These are phyloP conservation scores for Anomalospiza imberbis DNA, from an alignment of 2,797 vertebrate genomes.

Conservation along the genomic window DNA sequence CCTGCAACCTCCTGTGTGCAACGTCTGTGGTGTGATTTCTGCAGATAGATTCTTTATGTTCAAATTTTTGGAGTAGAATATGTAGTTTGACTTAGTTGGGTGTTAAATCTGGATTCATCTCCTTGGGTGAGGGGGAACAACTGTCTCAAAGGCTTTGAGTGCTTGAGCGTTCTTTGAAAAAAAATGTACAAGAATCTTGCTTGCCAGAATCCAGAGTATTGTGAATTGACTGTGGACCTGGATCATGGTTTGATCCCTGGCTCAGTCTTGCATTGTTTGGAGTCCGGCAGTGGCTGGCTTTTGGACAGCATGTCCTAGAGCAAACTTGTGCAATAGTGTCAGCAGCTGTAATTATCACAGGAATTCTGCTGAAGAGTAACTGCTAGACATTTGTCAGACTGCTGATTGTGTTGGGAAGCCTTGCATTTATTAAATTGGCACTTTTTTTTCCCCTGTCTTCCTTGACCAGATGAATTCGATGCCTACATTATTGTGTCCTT, in stretches of 20 bases:
- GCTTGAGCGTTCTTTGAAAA: neutral
- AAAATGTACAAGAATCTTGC: neutral
- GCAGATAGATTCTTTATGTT: neutral
- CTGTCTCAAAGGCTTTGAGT: neutral
- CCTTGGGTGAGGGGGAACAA: neutral
- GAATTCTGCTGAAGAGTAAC: constrained; percentile 42
- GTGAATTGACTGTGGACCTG: neutral
- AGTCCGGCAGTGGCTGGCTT: neutral
- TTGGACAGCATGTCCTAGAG: constrained; percentile 25
- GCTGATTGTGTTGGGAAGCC: neutral
- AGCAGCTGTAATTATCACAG: constrained; percentile 15
- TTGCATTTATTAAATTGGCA: constrained; percentile 15
- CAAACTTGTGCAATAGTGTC: neutral
- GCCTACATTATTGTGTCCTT: constrained; percentile 99
- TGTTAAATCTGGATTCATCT: neutral
- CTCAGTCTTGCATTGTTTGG: neutral
- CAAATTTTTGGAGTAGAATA: neutral
- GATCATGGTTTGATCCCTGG: neutral
- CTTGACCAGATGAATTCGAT: constrained; percentile 91
- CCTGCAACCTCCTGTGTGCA: neutral
- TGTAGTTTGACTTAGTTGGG: neutral
- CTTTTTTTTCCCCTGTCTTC: constrained; percentile 21
- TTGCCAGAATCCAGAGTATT: neutral
- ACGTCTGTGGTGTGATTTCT: neutral
- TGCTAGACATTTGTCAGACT: constrained; percentile 4